Percentiles rank a stretch among this genome's conserved stretches.
These are phyloP conservation scores for Bergia sp. DNA, from an alignment of 92 coral and sea anemone species.

Conservation along the genomic window DNA sequence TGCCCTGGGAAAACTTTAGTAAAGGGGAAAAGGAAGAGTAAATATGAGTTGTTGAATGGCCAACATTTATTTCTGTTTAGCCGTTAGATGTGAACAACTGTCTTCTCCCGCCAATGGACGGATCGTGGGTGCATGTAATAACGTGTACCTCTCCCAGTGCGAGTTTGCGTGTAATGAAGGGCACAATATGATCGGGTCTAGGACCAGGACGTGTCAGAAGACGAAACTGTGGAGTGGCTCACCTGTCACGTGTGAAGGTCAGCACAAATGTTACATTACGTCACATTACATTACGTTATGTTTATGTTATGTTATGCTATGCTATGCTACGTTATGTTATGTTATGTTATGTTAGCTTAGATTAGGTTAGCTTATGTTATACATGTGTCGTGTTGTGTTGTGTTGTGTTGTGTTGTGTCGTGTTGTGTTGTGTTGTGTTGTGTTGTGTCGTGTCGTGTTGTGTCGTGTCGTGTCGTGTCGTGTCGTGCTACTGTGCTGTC, in stretches of 20 bases:
- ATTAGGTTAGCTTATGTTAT: too few relatives aligned
- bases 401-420: too few relatives aligned
- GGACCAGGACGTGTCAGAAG: constrained; percentile 79
- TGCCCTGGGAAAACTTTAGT: too few relatives aligned
- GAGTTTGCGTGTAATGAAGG: constrained; percentile 77
- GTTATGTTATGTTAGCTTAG: too few relatives aligned
- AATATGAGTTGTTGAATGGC: too few relatives aligned
- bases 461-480: too few relatives aligned
- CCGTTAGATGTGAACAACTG: constrained; percentile 70
- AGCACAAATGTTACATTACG: background rate
- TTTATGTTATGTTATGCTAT: background rate
- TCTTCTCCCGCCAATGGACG: constrained; percentile 79
- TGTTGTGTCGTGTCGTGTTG: too few relatives aligned
- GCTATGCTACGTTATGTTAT: too few relatives aligned
- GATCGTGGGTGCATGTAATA: constrained; percentile 57
- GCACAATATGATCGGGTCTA: constrained; percentile 77
- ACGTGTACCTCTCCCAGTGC: constrained; percentile 61
- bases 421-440: too few relatives aligned
- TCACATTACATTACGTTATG: background rate
- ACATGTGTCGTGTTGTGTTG: too few relatives aligned
- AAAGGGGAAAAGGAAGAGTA: too few relatives aligned
- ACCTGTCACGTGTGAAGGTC: constrained; percentile 67
- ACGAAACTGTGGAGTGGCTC: constrained; percentile 87
- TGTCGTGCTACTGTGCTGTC: too few relatives aligned
- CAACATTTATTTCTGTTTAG: constrained; percentile 34